Evolutionary conservation across 2,113 vertebrate species (phyloP).

Genomic region (Lepidothrix coronata): DNA sequence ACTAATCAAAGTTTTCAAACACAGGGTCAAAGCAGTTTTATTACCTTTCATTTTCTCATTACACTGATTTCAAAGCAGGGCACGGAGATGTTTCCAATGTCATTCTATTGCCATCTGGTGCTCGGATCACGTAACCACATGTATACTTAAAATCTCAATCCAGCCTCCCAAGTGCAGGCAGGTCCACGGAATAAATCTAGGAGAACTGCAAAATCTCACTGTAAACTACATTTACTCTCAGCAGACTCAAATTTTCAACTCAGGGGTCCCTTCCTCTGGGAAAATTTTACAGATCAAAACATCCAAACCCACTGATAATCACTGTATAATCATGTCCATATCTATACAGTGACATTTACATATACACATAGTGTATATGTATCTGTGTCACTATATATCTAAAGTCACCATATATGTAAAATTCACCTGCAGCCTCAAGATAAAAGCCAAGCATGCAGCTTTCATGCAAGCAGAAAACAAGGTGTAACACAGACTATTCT

Average conservation of each 20-base stretch:
- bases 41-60: neutral
- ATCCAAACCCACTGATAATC: neutral
- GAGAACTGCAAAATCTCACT: neutral
- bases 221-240: neutral
- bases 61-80: neutral
- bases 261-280: neutral
- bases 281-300: neutral
- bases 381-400: too few species aligned
- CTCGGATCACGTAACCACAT: neutral
- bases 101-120: conserved; percentile 41
- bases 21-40: neutral
- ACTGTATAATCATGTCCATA: neutral
- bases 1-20: neutral
- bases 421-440: neutral
- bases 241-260: neutral
- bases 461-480: neutral
- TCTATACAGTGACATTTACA: neutral
- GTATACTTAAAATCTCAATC: neutral
- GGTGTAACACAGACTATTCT: neutral
- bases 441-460: neutral
- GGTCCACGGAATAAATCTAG: neutral
- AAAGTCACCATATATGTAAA: neutral
- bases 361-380: too few species aligned
- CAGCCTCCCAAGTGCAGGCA: too few species aligned
- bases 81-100: neutral